Evolutionary conservation across 2,113 vertebrate genomes (phyloP).

Genomic region (Phasianus colchicus): DNA sequence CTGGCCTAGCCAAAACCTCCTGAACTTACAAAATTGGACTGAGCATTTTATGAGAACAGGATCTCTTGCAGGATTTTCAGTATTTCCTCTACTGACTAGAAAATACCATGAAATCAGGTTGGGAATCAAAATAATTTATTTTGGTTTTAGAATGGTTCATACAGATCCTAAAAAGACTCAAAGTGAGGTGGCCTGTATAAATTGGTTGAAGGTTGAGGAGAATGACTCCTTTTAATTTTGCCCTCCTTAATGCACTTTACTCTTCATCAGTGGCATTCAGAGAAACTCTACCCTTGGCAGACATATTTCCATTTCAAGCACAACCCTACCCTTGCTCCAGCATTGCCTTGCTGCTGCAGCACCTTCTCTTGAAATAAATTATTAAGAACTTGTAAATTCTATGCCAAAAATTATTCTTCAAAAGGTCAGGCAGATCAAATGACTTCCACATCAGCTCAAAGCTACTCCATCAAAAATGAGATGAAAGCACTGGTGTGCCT

Average conservation of each 20-base stretch:
- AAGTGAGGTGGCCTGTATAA: not conserved
- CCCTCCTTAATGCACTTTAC: not conserved
- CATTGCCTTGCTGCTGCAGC: not conserved
- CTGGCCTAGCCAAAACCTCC: constrained; percentile 68
- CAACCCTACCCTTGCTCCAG: not conserved
- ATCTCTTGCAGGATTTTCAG: constrained; percentile 59
- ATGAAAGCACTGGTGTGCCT: not conserved
- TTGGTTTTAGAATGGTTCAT: constrained; percentile 3
- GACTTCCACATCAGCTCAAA: constrained; percentile 36
- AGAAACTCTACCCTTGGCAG: constrained; percentile 1
- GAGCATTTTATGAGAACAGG: constrained; percentile 68
- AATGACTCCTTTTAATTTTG: not conserved
- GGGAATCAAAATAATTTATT: constrained; percentile 19
- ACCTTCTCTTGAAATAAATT: constrained; percentile 36
- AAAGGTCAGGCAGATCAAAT: constrained; percentile 64
- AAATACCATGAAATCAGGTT: constrained; percentile 43
- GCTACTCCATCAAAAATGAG: constrained; percentile 39
- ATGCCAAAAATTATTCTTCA: constrained; percentile 43
- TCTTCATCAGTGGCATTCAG: not conserved
- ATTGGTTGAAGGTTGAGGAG: not conserved
- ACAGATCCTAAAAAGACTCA: constrained; percentile 10
- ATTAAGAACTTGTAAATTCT: constrained; percentile 31
- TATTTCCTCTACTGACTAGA: constrained; percentile 61
- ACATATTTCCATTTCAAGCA: not conserved
- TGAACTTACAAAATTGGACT: constrained; percentile 62